These are phyloP conservation scores for Metallyticus violacea DNA, from an alignment of 2,888 invertebrate species.

Conservation along the genomic window DNA sequence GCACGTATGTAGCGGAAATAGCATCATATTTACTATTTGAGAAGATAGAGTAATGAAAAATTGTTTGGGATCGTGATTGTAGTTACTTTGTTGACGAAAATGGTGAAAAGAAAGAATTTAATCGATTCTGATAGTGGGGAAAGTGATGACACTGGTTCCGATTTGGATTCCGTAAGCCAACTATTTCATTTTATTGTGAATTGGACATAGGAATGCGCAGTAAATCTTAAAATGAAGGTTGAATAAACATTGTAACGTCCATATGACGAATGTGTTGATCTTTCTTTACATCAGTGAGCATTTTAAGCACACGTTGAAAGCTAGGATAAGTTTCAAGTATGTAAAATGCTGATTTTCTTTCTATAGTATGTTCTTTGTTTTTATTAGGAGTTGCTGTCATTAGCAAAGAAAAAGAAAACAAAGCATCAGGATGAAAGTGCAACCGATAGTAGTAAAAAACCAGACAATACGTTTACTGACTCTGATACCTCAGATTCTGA, in stretches of 20 bases:
- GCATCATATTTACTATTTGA: too few species aligned
- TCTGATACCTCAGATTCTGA: slow-evolving; percentile 55
- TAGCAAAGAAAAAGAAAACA: slow-evolving; percentile 76
- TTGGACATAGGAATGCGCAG: not conserved
- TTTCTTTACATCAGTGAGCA: not conserved
- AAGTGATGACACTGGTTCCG: slow-evolving; percentile 67
- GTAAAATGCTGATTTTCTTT: not conserved
- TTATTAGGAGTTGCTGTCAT: slow-evolving; percentile 70
- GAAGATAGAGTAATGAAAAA: not conserved
- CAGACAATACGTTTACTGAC: slow-evolving; percentile 39
- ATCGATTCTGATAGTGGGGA: slow-evolving; percentile 79
- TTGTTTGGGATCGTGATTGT: not conserved
- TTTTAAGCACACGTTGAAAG: not conserved
- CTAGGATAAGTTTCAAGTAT: not conserved
- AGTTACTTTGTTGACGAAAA: slow-evolving; percentile 42
- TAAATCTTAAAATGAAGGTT: not conserved
- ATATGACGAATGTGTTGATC: not conserved
- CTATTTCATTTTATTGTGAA: not conserved
- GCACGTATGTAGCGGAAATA: too few species aligned
- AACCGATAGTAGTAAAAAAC: slow-evolving; percentile 30
- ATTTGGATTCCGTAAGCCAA: slow-evolving; percentile 76
- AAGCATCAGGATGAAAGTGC: slow-evolving; percentile 45
- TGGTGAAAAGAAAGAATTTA: slow-evolving; percentile 81
- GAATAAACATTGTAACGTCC: not conserved
- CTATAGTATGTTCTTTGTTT: slow-evolving; percentile 7